These are phyloP conservation scores for Drosophila sp. DNA, from an alignment of 1,140 invertebrate species.

Conservation along the genomic window DNA sequence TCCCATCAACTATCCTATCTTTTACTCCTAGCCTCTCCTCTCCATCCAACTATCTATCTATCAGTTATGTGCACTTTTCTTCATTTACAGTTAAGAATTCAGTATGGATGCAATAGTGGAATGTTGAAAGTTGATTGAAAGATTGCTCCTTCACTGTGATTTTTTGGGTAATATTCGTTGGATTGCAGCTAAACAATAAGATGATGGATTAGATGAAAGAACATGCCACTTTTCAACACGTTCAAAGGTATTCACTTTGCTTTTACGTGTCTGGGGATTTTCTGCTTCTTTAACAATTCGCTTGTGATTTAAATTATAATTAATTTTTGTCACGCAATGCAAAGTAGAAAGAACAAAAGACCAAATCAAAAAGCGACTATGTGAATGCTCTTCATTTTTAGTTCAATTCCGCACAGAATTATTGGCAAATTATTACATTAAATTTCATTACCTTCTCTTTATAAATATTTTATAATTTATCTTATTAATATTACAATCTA, in stretches of 20 bases:
- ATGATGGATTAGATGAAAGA: slow-evolving; percentile 22
- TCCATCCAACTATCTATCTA: slow-evolving; percentile 1
- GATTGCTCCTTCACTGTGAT: background rate
- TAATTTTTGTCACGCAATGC: slow-evolving; percentile 71
- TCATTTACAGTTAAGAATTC: slow-evolving; percentile 55
- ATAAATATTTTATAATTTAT: too few relatives aligned
- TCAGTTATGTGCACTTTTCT: slow-evolving; percentile 54
- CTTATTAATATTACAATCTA: too few relatives aligned
- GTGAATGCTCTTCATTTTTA: slow-evolving; percentile 33
- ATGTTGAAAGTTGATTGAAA: slow-evolving; percentile 15
- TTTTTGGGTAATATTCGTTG: background rate
- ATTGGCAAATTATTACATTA: too few relatives aligned
- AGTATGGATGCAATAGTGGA: background rate
- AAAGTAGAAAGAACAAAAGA: slow-evolving; percentile 17
- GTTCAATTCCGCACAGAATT: too few relatives aligned
- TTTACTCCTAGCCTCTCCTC: background rate
- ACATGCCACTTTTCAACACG: slow-evolving; percentile 56
- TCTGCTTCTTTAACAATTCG: slow-evolving; percentile 38
- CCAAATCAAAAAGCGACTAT: slow-evolving; percentile 15
- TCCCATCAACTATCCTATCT: background rate
- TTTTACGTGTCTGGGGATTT: slow-evolving; percentile 54
- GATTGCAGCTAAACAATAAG: background rate
- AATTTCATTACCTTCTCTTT: too few relatives aligned
- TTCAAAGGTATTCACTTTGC: slow-evolving; percentile 48
- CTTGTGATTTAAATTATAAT: slow-evolving; percentile 60